Conservation (phyloP, 1,140 invertebrate genomes). For the Phenacoccus solenopsis region DNA sequence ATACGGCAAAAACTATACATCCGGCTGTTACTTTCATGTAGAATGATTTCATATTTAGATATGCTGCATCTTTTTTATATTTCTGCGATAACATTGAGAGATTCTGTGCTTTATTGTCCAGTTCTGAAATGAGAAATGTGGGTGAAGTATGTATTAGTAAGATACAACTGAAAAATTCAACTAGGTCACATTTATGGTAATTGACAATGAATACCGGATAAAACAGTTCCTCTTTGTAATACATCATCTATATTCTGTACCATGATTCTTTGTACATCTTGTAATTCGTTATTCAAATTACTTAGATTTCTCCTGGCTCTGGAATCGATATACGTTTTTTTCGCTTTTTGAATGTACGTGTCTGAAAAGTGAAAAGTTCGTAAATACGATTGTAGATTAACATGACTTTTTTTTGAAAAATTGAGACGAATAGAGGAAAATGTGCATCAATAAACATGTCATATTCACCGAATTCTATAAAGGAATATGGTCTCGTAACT, state of each 20-base stretch:
- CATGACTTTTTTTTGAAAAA: too few species aligned
- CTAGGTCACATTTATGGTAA: too few species aligned
- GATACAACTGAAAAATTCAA: background rate
- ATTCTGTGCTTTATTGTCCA: slow-evolving; percentile 95
- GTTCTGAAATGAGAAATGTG: slow-evolving; percentile 53
- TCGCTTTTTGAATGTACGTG: slow-evolving; percentile 93
- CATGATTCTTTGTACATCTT: slow-evolving; percentile 99
- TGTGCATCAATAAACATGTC: too few species aligned
- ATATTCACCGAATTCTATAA: slow-evolving; percentile 97
- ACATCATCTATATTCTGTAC: slow-evolving; percentile 99
- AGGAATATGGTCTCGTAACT: slow-evolving; percentile 89
- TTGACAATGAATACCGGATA: slow-evolving; percentile 74
- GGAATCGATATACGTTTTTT: slow-evolving; percentile 83
- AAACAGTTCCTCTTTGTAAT: slow-evolving; percentile 83
- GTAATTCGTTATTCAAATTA: slow-evolving; percentile 83
- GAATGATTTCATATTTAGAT: slow-evolving; percentile 89
- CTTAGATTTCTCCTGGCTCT: slow-evolving; percentile 76
- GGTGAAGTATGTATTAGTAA: too few species aligned
- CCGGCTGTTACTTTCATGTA: slow-evolving; percentile 85
- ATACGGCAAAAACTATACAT: slow-evolving; percentile 67
- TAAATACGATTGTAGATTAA: too few species aligned
- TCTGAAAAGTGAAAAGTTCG: slow-evolving; percentile 42
- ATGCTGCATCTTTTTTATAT: slow-evolving; percentile 95
- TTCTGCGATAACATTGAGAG: slow-evolving; percentile 92
- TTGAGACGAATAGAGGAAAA: too few species aligned